Percentiles rank a stretch among this genome's conserved stretches.
Evolutionary conservation across 2,113 vertebrate species (phyloP).

Genomic region (Shinisaurus crocodilurus): DNA sequence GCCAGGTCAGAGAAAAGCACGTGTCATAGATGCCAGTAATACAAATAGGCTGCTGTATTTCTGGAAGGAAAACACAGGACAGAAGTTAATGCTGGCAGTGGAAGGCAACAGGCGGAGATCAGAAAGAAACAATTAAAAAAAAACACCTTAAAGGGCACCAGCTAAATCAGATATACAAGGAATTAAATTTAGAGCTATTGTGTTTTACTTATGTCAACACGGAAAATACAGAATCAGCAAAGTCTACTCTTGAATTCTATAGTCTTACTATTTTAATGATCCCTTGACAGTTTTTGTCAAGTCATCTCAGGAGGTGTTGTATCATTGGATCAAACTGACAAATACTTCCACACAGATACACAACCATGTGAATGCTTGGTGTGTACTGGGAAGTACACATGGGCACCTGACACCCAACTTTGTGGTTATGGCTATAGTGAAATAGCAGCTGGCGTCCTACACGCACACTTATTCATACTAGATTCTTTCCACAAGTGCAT

Average conservation of each 20-base stretch:
- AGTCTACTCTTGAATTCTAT: neutral
- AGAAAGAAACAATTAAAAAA: neutral
- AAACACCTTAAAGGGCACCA: neutral
- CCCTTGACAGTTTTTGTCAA: neutral
- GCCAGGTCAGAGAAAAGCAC: slow-evolving; percentile 14
- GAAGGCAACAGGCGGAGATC: neutral
- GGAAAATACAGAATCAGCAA: neutral
- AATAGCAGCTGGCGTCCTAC: neutral
- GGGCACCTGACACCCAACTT: neutral
- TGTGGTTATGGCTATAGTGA: neutral
- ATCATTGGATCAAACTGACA: neutral
- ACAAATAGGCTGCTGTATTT: neutral
- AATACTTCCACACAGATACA: neutral
- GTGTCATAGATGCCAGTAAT: neutral
- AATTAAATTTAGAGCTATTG: neutral
- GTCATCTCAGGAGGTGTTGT: neutral
- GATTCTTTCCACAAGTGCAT: neutral
- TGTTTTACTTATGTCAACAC: neutral
- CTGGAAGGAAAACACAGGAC: neutral
- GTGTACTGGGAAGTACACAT: neutral
- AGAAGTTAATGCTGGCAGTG: neutral
- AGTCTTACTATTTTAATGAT: neutral
- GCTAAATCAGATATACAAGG: neutral
- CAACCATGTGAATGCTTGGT: neutral
- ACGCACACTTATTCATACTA: neutral